These are phyloP conservation scores for Propsilocerus akamusi DNA, from an alignment of 1,140 invertebrate genomes.

Conservation along the genomic window DNA sequence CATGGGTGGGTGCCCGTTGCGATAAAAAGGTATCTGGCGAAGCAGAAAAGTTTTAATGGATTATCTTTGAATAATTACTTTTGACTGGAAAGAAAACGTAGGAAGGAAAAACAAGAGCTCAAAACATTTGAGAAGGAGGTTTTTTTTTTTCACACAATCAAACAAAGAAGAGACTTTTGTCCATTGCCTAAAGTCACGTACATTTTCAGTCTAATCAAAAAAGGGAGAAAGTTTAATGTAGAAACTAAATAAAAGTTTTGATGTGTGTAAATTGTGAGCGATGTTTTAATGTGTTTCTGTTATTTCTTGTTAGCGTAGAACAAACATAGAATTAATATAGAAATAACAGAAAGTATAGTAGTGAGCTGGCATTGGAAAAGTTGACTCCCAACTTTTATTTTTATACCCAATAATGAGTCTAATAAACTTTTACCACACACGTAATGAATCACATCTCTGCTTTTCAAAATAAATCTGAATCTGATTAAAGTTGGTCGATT, in stretches of 20 bases:
- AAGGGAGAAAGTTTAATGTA: too few species aligned
- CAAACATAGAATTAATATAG: too few species aligned
- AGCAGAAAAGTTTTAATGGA: not conserved
- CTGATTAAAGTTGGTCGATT: not conserved
- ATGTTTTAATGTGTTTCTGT: too few species aligned
- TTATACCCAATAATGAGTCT: constrained; percentile 1
- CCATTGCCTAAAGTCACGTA: not conserved
- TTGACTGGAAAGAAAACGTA: not conserved
- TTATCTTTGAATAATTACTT: constrained; percentile 1
- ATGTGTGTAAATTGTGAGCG: too few species aligned
- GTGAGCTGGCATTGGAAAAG: too few species aligned
- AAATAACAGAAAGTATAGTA: too few species aligned
- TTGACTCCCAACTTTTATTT: too few species aligned
- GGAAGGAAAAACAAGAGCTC: not conserved
- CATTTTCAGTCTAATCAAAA: too few species aligned
- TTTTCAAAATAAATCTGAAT: not conserved
- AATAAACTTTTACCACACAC: constrained; percentile 3
- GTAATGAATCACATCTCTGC: not conserved
- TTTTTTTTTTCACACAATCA: not conserved
- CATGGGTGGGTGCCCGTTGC: too few species aligned
- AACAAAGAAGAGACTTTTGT: not conserved
- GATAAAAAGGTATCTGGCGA: too few species aligned
- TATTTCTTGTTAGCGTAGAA: too few species aligned
- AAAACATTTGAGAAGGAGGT: not conserved
- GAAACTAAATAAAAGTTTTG: too few species aligned